Base-by-base conservation (phyloP, 23 tunicate species). In the Ascidia mentula region DNA sequence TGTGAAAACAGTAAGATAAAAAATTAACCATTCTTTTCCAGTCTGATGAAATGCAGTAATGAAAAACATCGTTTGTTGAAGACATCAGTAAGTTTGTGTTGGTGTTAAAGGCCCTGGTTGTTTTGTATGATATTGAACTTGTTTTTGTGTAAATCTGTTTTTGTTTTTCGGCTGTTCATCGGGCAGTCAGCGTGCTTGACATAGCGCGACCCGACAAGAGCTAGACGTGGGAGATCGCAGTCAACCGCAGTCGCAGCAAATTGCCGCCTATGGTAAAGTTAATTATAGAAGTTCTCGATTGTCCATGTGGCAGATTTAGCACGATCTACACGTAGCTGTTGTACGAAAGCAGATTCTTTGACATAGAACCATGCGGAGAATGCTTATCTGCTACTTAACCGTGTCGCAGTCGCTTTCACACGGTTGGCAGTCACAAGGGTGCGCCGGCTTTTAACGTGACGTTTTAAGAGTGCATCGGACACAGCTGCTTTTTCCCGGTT, bases 301-400 rank as follows among this genome's bases (percentile, higher is more conserved):
- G 65, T 53, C 65, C 13, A 9, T 53, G 65, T 28, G 65, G 65
- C 65, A 53, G 65, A 53, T 53, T 53, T 53, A 53, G 65, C 65
- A 53, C 65, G 65, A 53, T 28, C 65, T 20, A 53, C 65, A 20
- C 24, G 13, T 53, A 5, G 65, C 7, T 9, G 65, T 53, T 26
- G 65, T 28, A 53, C 28, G 4, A 20, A 26, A 28, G 65, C 13
- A 9, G 13, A 3, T 53, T 53, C 65, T 20, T 28, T 53, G 65
- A 9, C 65, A 53, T 3, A 6, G 24, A 53, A 53, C 22, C 24
- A 53, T 28, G 65, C 65, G 28, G 65, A 28, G 65, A 53, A 53
- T 53, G 65, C 65, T 9, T 5, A 3, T 53, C 24, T 28, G 1
- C 65, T 28, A 53, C 65, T 53, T 53, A 53, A 53, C 65, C 65